phyloP scores from a whole-genome alignment of 2,797 vertebrate genomes.

The Arnoldichthys spilopterus region DNA sequence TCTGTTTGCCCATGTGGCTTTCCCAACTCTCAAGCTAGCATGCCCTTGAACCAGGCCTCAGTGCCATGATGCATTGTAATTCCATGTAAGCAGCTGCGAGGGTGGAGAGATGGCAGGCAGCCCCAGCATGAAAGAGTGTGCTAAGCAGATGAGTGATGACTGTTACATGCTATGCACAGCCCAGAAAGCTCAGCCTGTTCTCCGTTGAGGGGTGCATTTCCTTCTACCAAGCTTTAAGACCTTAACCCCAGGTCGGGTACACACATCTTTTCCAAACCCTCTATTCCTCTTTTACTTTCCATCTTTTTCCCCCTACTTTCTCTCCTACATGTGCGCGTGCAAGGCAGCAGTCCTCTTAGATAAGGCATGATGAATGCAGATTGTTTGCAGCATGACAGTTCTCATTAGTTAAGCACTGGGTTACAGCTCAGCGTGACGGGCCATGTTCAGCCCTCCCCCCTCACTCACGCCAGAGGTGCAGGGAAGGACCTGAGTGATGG shows the following conservation, averaged over 20 bases:
- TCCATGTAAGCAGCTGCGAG: conserved; percentile 21
- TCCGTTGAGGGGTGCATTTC: neutral
- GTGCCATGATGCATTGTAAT: neutral
- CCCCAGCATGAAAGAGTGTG: conserved; percentile 20
- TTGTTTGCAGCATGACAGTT: conserved; percentile 76
- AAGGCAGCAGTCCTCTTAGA: conserved; percentile 64
- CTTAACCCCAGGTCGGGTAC: conserved; percentile 22
- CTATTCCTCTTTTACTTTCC: conserved; percentile 8
- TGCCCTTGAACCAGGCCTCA: conserved; percentile 42
- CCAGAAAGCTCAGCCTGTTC: neutral
- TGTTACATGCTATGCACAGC: conserved; percentile 21
- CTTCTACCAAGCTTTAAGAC: conserved; percentile 27
- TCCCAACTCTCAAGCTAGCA: neutral
- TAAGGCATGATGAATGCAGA: conserved; percentile 83
- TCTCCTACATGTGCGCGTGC: neutral
- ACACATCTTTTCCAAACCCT: neutral
- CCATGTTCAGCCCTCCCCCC: conserved; percentile 39
- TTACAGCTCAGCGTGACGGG: conserved; percentile 59
- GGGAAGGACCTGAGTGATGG: conserved; percentile 26
- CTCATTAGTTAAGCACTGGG: conserved; percentile 77
- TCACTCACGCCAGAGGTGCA: conserved; percentile 24
- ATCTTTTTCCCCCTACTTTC: neutral
- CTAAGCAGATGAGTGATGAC: conserved; percentile 48
- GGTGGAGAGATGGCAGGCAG: conserved; percentile 36
- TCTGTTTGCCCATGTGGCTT: conserved; percentile 1